Evolutionary conservation across 2,113 vertebrate genomes (phyloP), one percentile per base, ranked within the genome.

Genomic region (Halichoeres trimaculatus): DNA sequence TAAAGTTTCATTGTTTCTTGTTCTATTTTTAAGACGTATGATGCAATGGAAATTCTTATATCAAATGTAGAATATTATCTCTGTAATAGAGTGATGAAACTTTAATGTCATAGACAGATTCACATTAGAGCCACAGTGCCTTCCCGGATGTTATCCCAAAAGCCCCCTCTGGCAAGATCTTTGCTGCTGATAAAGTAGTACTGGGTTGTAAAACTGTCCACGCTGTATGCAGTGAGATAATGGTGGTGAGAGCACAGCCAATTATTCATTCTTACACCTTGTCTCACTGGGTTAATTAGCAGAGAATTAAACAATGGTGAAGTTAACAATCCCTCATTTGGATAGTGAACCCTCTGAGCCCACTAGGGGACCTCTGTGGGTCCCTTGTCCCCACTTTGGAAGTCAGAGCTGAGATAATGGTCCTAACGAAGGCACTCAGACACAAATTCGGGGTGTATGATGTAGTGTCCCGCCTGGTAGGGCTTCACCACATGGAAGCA

Each of bases 391-490:
- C 58, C 51, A 20, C 50, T 74, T 40, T 24, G 26, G 19, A 51
- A 71, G 35, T 10, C 23, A 0, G 16, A 13, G 16, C 53, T 61
- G 11, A 34, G 19, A 48, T 48, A 50, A 74, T 38, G 7, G 57
- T 75, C 59, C 74, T 83, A 89, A 57, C 70, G 61, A 20, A 76
- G 78, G 36, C 63, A 71, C 67, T 94, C 93, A 47, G 93, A 94
- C 69, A 92, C 83, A 81, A 94, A 94, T 84, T 94, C 89, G 0
- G 94, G 93, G 84, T 94, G 93, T 61, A 94, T 94, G 85, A 86
- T 84, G 86, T 93, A 94, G 78, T 90, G 88, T 75, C 88, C 89
- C 14, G 83, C 84, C 50, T 94, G 90, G 85, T 78, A 90, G 40
- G 90, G 85, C 65, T 93, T 94, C 56, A 94, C 91, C 74, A 93